Percentiles rank a stretch among this genome's conserved stretches.
Conservation (phyloP, 2,888 invertebrate species). For the Myopa testacea region DNA sequence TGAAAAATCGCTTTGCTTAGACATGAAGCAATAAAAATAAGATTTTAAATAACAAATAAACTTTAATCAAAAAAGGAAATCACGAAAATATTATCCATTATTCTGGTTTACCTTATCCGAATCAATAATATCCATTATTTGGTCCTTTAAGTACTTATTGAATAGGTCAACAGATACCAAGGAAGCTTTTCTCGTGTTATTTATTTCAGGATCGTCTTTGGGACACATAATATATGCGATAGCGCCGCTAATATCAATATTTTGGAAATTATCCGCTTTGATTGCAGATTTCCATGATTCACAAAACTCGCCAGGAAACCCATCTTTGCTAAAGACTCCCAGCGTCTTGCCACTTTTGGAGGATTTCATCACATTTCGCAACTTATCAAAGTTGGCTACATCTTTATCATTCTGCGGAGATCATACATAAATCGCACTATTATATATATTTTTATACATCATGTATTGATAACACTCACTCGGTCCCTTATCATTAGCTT, state of each 20-base stretch:
- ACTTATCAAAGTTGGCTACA: slow-evolving; percentile 86
- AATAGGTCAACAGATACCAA: slow-evolving; percentile 94
- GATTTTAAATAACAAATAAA: slow-evolving; percentile 57
- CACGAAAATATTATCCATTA: background rate
- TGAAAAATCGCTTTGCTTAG: background rate
- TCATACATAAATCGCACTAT: slow-evolving; percentile 49
- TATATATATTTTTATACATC: background rate
- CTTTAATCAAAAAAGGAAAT: no score
- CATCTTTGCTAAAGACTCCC: slow-evolving; percentile 94
- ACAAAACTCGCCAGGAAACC: slow-evolving; percentile 92
- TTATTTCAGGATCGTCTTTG: slow-evolving; percentile 93
- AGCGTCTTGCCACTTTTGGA: slow-evolving; percentile 90
- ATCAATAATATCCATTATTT: slow-evolving; percentile 99
- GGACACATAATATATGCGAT: slow-evolving; percentile 91
- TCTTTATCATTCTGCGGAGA: slow-evolving; percentile 84
- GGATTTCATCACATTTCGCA: slow-evolving; percentile 82
- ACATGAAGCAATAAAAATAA: background rate
- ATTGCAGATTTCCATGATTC: slow-evolving; percentile 88
- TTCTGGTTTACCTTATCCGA: slow-evolving; percentile 81
- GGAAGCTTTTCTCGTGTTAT: slow-evolving; percentile 91
- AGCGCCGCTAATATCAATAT: slow-evolving; percentile 86
- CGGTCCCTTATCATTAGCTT: slow-evolving; percentile 91
- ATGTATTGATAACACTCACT: slow-evolving; percentile 70
- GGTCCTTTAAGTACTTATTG: slow-evolving; percentile 95
- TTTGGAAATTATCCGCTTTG: slow-evolving; percentile 83